Base-by-base conservation (phyloP, 1,140 invertebrate species). In the Formica exsecta region DNA sequence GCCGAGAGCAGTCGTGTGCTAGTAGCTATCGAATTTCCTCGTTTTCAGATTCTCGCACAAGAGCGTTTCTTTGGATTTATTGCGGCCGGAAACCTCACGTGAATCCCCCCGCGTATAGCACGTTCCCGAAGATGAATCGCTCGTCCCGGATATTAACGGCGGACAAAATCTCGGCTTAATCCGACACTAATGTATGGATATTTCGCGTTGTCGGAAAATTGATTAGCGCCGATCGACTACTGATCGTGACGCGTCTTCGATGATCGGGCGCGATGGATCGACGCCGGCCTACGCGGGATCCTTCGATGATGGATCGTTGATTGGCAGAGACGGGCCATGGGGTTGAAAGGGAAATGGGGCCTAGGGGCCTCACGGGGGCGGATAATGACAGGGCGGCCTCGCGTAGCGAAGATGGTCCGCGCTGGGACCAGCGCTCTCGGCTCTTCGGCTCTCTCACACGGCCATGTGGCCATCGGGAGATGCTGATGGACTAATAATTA, bases 331-430 rank as follows among this genome's bases (percentile, higher is more conserved):
- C 66, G 90, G 85, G 89, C 75, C 86, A 88, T 86, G 89, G 93
- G 92, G 93, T 93, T 93, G 92, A 94, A 94, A 94, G 92, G 93
- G 93, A 94, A 95, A 95, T 94, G 91, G 93, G 90, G 88, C 92
- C 89, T 79, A 89, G 74, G 92, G 89, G 92, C 91, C 87, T 86
- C 89, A 93, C 90, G 95, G 92, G 94, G 95, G 94, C 92, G 94
- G 94, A 95, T 95, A 95, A 95, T 95, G 92, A 95, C 94, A 95
- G 95, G 94, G 94, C 95, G 95, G 94, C 87, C 84, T 89, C 80
- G 85, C 87, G 87, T 64, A 71, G 87, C 90, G 86, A 92, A 91
- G 89, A 93, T 92, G 91, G 87, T 76, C 85, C 90, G 85, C 84
- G 81, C 66, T 86, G 87, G 81, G 86, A 89, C 74, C 88, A 79